phyloP scores from a whole-genome alignment of 1,140 invertebrate genomes.

The Drosophila subpulchrella region DNA sequence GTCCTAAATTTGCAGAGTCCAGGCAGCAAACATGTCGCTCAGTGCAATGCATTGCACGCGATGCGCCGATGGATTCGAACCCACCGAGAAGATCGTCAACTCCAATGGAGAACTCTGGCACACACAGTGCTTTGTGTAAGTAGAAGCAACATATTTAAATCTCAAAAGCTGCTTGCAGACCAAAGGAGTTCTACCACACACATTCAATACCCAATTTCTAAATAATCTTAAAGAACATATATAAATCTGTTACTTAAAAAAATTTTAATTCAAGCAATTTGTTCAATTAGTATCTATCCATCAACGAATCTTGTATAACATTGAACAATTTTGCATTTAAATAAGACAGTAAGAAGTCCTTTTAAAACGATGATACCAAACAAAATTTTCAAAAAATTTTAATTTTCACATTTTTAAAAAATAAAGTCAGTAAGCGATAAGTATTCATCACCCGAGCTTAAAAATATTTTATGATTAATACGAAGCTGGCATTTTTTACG shows the following conservation, averaged over 20 bases:
- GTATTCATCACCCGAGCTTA: not conserved
- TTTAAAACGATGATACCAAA: no score
- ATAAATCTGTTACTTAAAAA: no score
- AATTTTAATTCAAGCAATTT: not conserved
- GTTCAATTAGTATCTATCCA: not conserved
- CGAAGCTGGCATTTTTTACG: not conserved
- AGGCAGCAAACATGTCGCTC: conserved; percentile 89
- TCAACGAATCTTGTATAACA: no score
- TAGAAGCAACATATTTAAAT: not conserved
- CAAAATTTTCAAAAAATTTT: not conserved
- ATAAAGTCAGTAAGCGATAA: not conserved
- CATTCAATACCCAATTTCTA: no score
- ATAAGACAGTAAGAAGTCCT: not conserved
- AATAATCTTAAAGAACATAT: no score
- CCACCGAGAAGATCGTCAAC: conserved; percentile 99
- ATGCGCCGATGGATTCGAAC: conserved; percentile 96
- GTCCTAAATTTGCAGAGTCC: conserved; percentile 63
- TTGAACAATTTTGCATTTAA: no score
- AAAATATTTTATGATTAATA: not conserved
- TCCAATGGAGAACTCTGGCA: conserved; percentile 99
- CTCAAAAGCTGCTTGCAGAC: not conserved
- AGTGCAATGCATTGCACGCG: conserved; percentile 96
- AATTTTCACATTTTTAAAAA: not conserved
- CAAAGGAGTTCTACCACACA: no score
- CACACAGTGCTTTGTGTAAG: conserved; percentile 99